A percentile compares a stretch with the other conserved stretches of the same genome.
phyloP scores from a whole-genome alignment of 2,113 vertebrate genomes.

The Cyphomyrus plagiostoma region DNA sequence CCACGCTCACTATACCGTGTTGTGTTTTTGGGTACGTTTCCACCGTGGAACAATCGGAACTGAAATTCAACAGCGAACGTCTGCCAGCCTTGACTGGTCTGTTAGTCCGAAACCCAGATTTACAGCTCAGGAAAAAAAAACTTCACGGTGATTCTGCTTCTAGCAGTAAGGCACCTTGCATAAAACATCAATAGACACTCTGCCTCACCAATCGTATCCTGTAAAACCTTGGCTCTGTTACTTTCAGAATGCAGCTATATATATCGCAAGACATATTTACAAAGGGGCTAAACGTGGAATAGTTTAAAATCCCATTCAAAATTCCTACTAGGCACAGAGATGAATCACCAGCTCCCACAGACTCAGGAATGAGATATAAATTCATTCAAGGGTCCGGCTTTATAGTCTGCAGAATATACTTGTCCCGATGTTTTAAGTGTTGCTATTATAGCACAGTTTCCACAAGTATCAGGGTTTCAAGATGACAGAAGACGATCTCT shows the following conservation, averaged over 20 bases:
- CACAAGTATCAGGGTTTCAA: not conserved
- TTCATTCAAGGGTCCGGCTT: not conserved
- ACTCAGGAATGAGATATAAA: not conserved
- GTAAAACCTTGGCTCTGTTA: not conserved
- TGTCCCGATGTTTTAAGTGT: not conserved
- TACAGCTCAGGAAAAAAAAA: not conserved
- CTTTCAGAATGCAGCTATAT: not conserved
- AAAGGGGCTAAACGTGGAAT: not conserved
- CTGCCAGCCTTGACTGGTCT: not conserved
- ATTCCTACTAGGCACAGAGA: not conserved
- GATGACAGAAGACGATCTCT: not conserved
- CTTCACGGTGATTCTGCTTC: not conserved
- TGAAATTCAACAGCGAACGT: not conserved
- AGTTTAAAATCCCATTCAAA: slow-evolving; percentile 10
- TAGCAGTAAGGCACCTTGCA: not conserved
- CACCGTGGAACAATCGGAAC: not conserved
- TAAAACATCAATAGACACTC: not conserved
- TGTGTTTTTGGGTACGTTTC: not conserved
- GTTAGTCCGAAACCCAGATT: not conserved
- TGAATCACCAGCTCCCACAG: not conserved
- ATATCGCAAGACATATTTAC: slow-evolving; percentile 1
- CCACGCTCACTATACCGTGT: too few relatives aligned
- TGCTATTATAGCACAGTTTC: not conserved
- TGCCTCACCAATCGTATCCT: not conserved
- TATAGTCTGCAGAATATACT: not conserved